A percentile compares a stretch with the other conserved stretches of the same genome.
Conservation (phyloP, 2,888 invertebrate genomes). For the Drosophila macrospina region DNA sequence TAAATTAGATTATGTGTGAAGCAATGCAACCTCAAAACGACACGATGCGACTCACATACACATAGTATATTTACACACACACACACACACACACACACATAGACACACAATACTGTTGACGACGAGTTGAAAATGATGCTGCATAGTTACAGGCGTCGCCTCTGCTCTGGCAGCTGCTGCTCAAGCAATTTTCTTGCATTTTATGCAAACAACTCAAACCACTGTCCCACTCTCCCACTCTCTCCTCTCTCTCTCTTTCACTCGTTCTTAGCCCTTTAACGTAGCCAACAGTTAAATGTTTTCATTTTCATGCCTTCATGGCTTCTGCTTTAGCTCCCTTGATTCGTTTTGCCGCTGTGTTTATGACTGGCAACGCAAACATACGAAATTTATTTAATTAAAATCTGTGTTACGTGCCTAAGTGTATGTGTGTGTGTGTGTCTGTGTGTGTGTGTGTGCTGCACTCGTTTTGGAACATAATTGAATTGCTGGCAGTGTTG, state of each 20-base stretch:
- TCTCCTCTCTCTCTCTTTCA: not conserved
- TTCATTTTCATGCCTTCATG: slow-evolving; percentile 69
- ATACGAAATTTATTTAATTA: slow-evolving; percentile 77
- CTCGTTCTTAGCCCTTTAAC: slow-evolving; percentile 29
- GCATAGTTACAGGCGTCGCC: slow-evolving; percentile 32
- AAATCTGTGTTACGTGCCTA: slow-evolving; percentile 47
- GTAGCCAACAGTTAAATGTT: slow-evolving; percentile 71
- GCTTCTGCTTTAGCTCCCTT: slow-evolving; percentile 18
- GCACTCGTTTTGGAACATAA: slow-evolving; percentile 57
- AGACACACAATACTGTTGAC: slow-evolving; percentile 57
- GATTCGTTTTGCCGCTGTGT: slow-evolving; percentile 47
- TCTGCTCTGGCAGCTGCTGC: slow-evolving; percentile 26
- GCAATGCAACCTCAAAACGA: slow-evolving; percentile 48
- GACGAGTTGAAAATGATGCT: slow-evolving; percentile 53
- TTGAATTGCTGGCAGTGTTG: slow-evolving; percentile 66
- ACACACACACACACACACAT: not conserved
- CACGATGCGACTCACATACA: slow-evolving; percentile 11
- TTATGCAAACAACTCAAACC: slow-evolving; percentile 63
- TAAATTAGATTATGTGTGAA: slow-evolving; percentile 73
- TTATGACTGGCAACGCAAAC: slow-evolving; percentile 65
- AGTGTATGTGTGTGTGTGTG: slow-evolving; percentile 18
- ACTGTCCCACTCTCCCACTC: slow-evolving; percentile 1
- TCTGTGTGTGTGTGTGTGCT: slow-evolving; percentile 28
- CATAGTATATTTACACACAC: not conserved
- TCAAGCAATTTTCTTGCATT: slow-evolving; percentile 70